Base-by-base conservation (phyloP, 2,797 vertebrate species). In the Sus cebifrons region DNA sequence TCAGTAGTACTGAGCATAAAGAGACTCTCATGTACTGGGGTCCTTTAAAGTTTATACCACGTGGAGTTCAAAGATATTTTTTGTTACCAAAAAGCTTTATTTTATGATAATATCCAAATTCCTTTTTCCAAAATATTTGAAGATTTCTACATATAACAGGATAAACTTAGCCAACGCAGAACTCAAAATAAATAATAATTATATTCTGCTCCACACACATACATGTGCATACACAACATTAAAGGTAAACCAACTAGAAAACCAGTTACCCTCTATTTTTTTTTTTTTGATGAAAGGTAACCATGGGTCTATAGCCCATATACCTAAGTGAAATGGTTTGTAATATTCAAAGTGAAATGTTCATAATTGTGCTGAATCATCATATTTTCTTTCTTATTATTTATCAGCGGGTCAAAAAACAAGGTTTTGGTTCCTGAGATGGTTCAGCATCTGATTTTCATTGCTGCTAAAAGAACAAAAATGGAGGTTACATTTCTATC, bases 171-270 rank as follows among this genome's bases (percentile, higher is more conserved):
- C 2, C 90, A 13, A 67, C 62, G 1, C 5, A 96, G 14, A 6
- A 86, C 86, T 58, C 44, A 29, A 23, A 93, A 75, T 93, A 92
- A 77, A 52, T 94, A 95, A 54, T 81, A 82, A 83, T 96, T 29
- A 58, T 18, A n/a, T n/a, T 36, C 13, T 29, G 4, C 18, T 29
- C 21, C 21, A 21, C 1, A 49, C 7, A 36, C 12, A 52, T 11
- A 32, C 1, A 29, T 54, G 36, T 10, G 75, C 13, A 62, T 12
- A 62, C 0, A 77, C 1, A 81, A 29, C 25, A 84, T 86, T 86
- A 82, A 89, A 93, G 79, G 60, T 49, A 90, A 89, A 2, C 8
- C n/a, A 70, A 11, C 20, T 32, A 81, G 58, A 70, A 96, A 73
- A 64, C 16, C 6, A 77, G 1, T 62, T 77, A 1, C 9, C 56